Conservation (phyloP, 2,113 vertebrate species). For the Diadophis punctatus region DNA sequence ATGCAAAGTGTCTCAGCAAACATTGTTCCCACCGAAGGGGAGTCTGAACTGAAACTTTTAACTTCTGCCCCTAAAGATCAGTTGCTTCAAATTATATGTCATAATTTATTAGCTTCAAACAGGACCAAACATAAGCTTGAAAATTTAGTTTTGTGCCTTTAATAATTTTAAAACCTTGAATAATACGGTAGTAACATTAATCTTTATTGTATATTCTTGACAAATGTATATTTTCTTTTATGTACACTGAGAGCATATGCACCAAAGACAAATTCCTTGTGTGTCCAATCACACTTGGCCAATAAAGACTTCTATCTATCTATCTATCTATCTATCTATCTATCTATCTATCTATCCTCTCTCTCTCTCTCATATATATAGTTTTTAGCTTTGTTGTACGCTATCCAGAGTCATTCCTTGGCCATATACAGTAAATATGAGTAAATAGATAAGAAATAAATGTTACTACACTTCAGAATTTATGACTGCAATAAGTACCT, state of each 20-base stretch:
- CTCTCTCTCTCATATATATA: no score
- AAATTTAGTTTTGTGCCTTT: background rate
- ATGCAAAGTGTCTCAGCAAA: background rate
- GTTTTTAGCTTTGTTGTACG: background rate
- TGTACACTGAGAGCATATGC: no score
- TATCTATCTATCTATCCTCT: no score
- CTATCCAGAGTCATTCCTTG: background rate
- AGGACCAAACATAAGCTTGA: background rate
- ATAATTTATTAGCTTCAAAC: background rate
- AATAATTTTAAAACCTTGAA: background rate
- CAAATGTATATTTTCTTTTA: no score
- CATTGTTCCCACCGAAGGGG: background rate
- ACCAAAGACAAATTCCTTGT: no score
- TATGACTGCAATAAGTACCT: background rate
- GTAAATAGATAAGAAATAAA: background rate
- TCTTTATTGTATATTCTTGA: background rate
- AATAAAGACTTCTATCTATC: no score
- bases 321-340: no score
- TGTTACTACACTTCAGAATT: background rate
- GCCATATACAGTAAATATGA: background rate
- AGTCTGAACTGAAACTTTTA: background rate
- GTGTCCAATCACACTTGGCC: no score
- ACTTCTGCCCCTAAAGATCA: background rate
- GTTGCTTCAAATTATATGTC: background rate
- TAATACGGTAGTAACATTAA: background rate